Evolutionary conservation across 1,140 invertebrate genomes (phyloP), one percentile per base, ranked within the genome.

Genomic region (Schlechtendalia chinensis): DNA sequence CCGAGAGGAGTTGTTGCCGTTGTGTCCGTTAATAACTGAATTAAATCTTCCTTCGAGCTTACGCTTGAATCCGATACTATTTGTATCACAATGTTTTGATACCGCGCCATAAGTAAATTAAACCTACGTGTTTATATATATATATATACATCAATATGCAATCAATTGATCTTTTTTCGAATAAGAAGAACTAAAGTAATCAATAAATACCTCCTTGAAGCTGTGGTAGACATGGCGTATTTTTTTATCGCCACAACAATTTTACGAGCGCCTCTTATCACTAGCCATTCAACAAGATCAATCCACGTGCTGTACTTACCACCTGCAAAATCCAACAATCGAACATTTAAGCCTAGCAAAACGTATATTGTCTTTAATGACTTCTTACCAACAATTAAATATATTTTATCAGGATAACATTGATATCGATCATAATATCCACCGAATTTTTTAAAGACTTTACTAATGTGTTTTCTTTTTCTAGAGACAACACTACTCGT

Each of bases 211-310:
- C 72, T 75, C 11, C 72, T 58, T 24, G 71, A 81, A 17, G 56
- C 59, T 50, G 56, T 67, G 0, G 69, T 54, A 5, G 65, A 65
- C 29, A 82, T 54, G 29, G 75, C n/a, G 39, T 72, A 74, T 59
- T 82, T 82, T 53, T 81, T 67, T 59, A 82, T 24, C 11, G 81
- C 65, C 4, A 83, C 56, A 53, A 81, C 67, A 5, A 83, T 67
- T 58, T 81, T 81, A 45, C 82, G 80, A 27, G 82, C 83, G 0
- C 83, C 83, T 81, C 82, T 71, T 17, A 22, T 27, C 0, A 82
- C 72, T 39, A 83, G 47, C 82, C 82, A 83, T 77, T 83, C 82
- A 1, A 81, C 74, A 47, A 83, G 50, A 22, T 83, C 81, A 1
- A 83, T 80, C 83, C 83, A 83, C 58, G 80, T 39, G 12, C 53